Evolutionary conservation across 2,797 vertebrate species (phyloP), one percentile per base, ranked within the genome.

Genomic region (Brachymystax lenok): DNA sequence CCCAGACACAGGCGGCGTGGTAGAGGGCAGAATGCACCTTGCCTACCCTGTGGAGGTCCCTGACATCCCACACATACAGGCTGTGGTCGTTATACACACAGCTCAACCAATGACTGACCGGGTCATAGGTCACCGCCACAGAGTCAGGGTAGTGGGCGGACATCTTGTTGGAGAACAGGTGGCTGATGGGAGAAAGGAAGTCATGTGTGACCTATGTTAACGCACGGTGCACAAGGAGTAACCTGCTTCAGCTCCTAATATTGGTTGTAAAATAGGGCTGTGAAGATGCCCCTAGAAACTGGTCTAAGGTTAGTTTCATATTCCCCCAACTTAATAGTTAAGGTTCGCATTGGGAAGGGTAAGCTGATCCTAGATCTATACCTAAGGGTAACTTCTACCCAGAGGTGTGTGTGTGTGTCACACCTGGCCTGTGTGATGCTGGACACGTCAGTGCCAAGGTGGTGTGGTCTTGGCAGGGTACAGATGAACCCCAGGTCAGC

Each of bases 31-130:
- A 98, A 88, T 97, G 95, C 88, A 99, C 95, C 88, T 96, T 99
- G 86, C 94, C 95, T 86, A 96, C 97, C 90, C 95, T 94, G 89
- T 92, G 94, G 0, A 96, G 91, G 75, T 99, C 96, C 69, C 91
- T 94, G 85, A 97, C 93, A 64, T 98, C 98, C 98, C 98, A 99
- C 82, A 98, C 96, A 0, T 97, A 99, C 79, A 99, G 86, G 84
- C 98, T 99, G 94, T 99, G 98, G 88, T 99, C 98, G 0, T 94
- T 97, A 91, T 98, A 99, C 0, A 98, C 96, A 75, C 98, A 99
- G 24, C 96, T 97, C 75, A 99, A 94, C 96, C 96, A 96, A 79
- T 93, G 94, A 88, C 94, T 96, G 80, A 92, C 84, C 4, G 96
- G 93, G 88, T 99, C 97, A 79, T 96, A 98, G 51, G 96, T 96